Percentiles rank a stretch among this genome's conserved stretches.
Conservation (phyloP, 2,888 invertebrate species). For the Ctenicera cuprea region DNA sequence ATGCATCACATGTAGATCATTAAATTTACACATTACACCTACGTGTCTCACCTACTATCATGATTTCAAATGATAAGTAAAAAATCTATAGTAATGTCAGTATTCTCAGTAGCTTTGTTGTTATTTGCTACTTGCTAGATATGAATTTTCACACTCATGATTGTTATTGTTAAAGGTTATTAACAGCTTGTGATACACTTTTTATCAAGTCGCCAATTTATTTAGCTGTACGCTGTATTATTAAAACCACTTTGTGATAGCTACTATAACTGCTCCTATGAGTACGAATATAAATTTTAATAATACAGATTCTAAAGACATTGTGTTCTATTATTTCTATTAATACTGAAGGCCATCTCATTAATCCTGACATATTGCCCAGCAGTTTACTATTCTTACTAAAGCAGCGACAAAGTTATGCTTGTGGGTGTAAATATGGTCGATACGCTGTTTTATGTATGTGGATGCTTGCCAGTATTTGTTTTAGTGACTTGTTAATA, state of each 20-base stretch:
- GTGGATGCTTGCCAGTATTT: no score
- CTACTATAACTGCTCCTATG: conserved; percentile 66
- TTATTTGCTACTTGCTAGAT: conserved; percentile 45
- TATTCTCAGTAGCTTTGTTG: conserved; percentile 39
- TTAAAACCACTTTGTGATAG: conserved; percentile 67
- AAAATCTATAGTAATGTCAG: conserved; percentile 36
- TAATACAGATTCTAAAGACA: conserved; percentile 63
- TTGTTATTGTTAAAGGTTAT: conserved; percentile 46
- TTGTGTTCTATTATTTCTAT: conserved; percentile 42
- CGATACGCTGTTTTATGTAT: no score
- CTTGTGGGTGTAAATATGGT: no score
- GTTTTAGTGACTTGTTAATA: no score
- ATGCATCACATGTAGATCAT: conserved; percentile 5
- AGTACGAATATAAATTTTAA: conserved; percentile 66
- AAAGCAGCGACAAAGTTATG: not conserved
- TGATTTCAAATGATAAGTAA: conserved; percentile 35
- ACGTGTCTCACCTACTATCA: conserved; percentile 27
- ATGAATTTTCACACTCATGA: conserved; percentile 44
- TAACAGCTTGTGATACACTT: conserved; percentile 51
- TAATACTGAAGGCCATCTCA: conserved; percentile 29
- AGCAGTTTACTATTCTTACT: conserved; percentile 3
- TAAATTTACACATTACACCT: conserved; percentile 9
- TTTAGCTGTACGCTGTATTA: conserved; percentile 48
- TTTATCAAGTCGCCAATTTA: conserved; percentile 49
- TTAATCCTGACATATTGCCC: conserved; percentile 12